Conservation (phyloP, 1,140 invertebrate genomes). For the Conus ventricosus region DNA sequence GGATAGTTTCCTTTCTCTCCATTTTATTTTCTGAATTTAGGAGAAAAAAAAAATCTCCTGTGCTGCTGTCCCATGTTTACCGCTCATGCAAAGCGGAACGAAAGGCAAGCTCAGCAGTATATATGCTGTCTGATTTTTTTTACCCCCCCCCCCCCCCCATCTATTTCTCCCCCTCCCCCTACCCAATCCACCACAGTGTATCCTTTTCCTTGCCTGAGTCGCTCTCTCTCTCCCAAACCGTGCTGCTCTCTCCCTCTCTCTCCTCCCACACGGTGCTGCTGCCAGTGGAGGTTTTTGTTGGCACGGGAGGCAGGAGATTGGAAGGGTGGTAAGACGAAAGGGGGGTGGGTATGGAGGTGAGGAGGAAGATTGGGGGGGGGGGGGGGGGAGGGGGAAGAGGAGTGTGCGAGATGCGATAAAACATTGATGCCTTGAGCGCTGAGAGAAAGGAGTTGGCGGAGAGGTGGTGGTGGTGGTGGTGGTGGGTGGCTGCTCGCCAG, state of each 20-base stretch:
- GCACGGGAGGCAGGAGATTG: neutral
- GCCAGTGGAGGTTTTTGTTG: neutral
- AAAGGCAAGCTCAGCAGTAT: too few species aligned
- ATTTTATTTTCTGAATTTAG: too few species aligned
- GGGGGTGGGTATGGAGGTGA: neutral
- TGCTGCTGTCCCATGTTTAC: too few species aligned
- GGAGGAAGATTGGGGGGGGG: neutral
- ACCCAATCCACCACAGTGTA: neutral
- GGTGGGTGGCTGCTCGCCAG: too few species aligned
- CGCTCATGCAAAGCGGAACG: too few species aligned
- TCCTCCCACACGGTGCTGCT: neutral
- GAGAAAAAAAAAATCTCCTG: too few species aligned
- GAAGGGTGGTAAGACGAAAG: neutral
- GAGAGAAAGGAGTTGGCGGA: neutral
- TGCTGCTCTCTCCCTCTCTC: neutral
- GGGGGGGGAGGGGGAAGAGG: neutral
- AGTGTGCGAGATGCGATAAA: constrained; percentile 17
- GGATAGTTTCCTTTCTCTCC: too few species aligned
- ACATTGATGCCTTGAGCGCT: constrained; percentile 27
- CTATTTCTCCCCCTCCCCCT: neutral
- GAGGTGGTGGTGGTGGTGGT: too few species aligned
- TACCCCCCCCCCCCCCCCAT: neutral
- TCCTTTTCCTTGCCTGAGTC: neutral
- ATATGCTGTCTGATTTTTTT: neutral
- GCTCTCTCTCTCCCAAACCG: neutral